These are phyloP conservation scores for Hucho hucho DNA, from an alignment of 2,113 vertebrate genomes.

Conservation along the genomic window DNA sequence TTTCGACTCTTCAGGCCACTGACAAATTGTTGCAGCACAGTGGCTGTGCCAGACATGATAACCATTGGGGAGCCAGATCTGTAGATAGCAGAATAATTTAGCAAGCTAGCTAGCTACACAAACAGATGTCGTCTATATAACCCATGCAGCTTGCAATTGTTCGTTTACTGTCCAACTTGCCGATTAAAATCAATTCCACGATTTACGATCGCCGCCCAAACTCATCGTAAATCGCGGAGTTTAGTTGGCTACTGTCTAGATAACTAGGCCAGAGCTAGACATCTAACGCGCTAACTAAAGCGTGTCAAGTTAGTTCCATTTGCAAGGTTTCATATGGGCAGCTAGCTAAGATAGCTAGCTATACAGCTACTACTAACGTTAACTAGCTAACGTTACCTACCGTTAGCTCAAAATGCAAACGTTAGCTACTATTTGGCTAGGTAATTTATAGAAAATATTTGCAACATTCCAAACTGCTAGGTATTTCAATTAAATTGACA, in stretches of 20 bases:
- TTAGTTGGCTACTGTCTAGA: too few relatives aligned
- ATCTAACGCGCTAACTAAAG: background rate
- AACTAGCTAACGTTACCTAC: background rate
- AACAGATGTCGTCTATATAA: too few relatives aligned
- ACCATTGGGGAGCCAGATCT: conserved; percentile 61
- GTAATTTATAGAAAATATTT: background rate
- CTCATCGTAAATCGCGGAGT: too few relatives aligned
- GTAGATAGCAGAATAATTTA: background rate
- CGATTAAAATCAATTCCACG: too few relatives aligned
- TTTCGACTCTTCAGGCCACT: conserved; percentile 93
- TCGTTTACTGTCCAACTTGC: background rate
- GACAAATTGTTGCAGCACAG: conserved; percentile 94
- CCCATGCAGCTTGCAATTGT: background rate
- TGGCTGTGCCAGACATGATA: conserved; percentile 88
- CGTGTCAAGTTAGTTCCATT: background rate
- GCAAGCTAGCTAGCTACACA: background rate
- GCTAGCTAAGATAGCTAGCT: background rate
- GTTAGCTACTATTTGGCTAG: background rate
- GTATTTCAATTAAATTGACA: too few relatives aligned
- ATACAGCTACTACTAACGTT: background rate
- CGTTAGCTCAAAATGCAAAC: background rate
- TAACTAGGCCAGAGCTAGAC: background rate
- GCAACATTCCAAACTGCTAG: background rate
- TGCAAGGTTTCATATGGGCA: background rate
- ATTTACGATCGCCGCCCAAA: too few relatives aligned